phyloP scores from a whole-genome alignment of 2,888 invertebrate genomes.

The Apotomis betuletana region DNA sequence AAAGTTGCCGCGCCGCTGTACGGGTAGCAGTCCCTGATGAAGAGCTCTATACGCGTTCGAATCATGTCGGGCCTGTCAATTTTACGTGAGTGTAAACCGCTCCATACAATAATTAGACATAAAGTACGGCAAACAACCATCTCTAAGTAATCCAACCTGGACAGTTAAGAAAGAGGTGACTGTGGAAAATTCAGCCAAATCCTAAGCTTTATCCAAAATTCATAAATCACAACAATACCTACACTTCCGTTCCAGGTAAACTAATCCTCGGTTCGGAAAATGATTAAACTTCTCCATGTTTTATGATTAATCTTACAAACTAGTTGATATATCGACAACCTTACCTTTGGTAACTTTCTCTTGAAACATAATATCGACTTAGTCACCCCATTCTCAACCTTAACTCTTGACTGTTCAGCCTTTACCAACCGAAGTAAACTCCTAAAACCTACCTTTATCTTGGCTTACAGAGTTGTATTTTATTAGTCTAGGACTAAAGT shows the following conservation, averaged over 20 bases:
- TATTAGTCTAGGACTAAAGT: background rate
- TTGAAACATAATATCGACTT: background rate
- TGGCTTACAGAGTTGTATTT: background rate
- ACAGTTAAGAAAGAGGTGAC: no score
- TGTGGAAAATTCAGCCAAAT: no score
- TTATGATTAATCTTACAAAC: conserved; percentile 14
- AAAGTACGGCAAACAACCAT: no score
- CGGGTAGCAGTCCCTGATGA: no score
- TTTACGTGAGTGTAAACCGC: no score
- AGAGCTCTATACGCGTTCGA: no score
- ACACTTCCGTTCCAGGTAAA: background rate
- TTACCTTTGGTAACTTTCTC: background rate
- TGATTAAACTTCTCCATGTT: conserved; percentile 6
- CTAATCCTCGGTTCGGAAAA: background rate
- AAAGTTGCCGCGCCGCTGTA: no score
- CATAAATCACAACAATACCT: background rate
- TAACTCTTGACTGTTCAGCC: background rate
- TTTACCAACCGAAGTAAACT: background rate
- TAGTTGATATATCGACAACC: conserved; percentile 1
- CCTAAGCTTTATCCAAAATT: background rate
- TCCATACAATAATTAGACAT: no score
- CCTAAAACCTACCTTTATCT: background rate
- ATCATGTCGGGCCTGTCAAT: no score
- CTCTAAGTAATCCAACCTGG: no score
- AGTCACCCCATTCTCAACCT: background rate